phyloP scores from a whole-genome alignment of 2,888 invertebrate species.

The Ectobius pallidus region DNA sequence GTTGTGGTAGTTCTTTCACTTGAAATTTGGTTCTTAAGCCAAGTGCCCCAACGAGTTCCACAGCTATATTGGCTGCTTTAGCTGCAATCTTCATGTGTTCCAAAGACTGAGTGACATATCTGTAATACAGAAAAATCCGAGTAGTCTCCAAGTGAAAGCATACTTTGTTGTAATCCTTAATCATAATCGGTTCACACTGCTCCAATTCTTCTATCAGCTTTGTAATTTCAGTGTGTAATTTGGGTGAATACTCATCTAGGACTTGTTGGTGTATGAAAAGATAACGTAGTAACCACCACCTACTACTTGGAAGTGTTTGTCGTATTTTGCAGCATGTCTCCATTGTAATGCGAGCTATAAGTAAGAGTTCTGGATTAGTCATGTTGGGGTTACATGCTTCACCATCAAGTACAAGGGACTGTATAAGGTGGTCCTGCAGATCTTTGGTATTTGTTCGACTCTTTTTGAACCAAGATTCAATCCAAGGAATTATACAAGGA shows the following conservation, averaged over 20 bases:
- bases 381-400: slow-evolving; percentile 73
- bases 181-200: slow-evolving; percentile 46
- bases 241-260: slow-evolving; percentile 75
- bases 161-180: slow-evolving; percentile 46
- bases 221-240: slow-evolving; percentile 67
- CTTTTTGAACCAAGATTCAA: slow-evolving; percentile 11
- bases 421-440: slow-evolving; percentile 37
- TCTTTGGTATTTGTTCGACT: background rate
- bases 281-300: slow-evolving; percentile 79
- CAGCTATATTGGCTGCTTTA: slow-evolving; percentile 66
- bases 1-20: slow-evolving; percentile 78
- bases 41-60: slow-evolving; percentile 77
- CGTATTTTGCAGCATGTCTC: slow-evolving; percentile 29
- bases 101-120: slow-evolving; percentile 72
- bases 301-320: slow-evolving; percentile 46
- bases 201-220: slow-evolving; percentile 49
- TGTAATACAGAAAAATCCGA: slow-evolving; percentile 75
- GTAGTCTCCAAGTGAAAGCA: slow-evolving; percentile 64
- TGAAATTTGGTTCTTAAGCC: slow-evolving; percentile 93
- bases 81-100: slow-evolving; percentile 69
- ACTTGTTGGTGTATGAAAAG: slow-evolving; percentile 76
- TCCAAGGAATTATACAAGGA: slow-evolving; percentile 10
- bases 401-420: slow-evolving; percentile 62
- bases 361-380: slow-evolving; percentile 60
- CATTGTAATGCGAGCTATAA: slow-evolving; percentile 50